Evolutionary conservation across 2,113 vertebrate species (phyloP), one percentile per base, ranked within the genome.

Genomic region (Camelus bactrianus): DNA sequence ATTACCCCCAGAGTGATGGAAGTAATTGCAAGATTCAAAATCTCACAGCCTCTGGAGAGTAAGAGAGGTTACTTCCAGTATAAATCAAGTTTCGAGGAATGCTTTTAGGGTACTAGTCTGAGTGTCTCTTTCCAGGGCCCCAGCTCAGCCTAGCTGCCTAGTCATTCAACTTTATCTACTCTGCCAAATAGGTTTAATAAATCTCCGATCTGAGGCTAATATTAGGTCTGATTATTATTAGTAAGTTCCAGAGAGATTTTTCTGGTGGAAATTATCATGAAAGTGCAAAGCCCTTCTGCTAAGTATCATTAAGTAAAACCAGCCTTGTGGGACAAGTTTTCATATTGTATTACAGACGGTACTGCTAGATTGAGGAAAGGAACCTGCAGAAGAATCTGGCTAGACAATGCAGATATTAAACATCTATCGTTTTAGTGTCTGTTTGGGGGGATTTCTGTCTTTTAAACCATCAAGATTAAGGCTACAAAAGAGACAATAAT

Each of bases 301-400:
- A 96, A 95, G 94, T 97, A 95, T 96, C 96, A 95, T 96, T 97
- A 97, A 95, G 76, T 95, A 94, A 96, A 96, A 96, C 60, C 97
- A 97, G 86, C 54, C 94, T 96, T 88, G 87, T 94, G 97, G 96
- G 94, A 90, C 92, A 88, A 58, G 86, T 96, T 93, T 97, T 90
- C 96, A 80, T 94, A 93, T 30, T 94, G 95, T 96, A 38, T 96
- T 81, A 91, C 93, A 83, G 30, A 48, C 14, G 22, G 50, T 72
- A 56, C 38, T 65, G 72, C 95, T 58, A 69, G 86, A 62, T 20
- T 38, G 86, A 94, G 83, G 35, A 48, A 92, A 96, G 52, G 28
- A 64, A 93, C 77, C 65, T 87, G 56, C 69, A 48, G 22, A 32
- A 90, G 81, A 87, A 50, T 60, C 56, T 50, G 89, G 35, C 77